Conservation (phyloP, 2,888 invertebrate species). For the Chrysopilus asiliformis region DNA sequence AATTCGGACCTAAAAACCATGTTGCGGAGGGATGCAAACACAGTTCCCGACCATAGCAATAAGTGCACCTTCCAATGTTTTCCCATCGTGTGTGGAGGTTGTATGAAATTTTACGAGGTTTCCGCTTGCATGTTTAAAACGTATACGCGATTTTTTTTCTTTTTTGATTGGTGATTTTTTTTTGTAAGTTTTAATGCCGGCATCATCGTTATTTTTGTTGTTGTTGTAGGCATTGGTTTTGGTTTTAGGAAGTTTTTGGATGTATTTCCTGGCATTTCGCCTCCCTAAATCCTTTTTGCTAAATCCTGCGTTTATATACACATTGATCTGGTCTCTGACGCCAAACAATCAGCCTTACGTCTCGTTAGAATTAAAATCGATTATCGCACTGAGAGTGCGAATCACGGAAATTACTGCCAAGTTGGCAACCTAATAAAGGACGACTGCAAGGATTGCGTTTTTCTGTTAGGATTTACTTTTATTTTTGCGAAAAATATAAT, state of each 20-base stretch:
- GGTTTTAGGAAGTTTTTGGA: background rate
- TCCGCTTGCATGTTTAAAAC: too few species aligned
- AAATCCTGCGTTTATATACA: constrained; percentile 10
- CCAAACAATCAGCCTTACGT: constrained; percentile 13
- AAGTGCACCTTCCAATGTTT: constrained; percentile 7
- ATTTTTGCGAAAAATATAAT: too few species aligned
- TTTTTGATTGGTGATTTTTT: too few species aligned
- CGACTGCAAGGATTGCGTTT: too few species aligned
- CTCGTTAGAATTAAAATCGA: constrained; percentile 12
- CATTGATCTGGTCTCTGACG: constrained; percentile 14
- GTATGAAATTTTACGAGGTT: too few species aligned
- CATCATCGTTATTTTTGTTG: background rate
- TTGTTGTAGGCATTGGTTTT: background rate
- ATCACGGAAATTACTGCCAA: constrained; percentile 10
- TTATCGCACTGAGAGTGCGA: constrained; percentile 13
- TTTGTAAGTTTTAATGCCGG: background rate
- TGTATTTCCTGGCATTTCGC: background rate
- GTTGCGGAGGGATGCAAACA: constrained; percentile 11
- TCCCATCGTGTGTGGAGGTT: constrained; percentile 8
- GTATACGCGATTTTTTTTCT: too few species aligned
- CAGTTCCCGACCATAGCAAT: constrained; percentile 12
- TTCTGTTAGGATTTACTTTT: too few species aligned
- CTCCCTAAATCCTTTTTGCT: constrained; percentile 3
- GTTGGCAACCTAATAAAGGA: too few species aligned
- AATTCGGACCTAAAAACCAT: constrained; percentile 6